Conservation (phyloP, 2,888 invertebrate genomes). For the Itoplectis maculator region DNA sequence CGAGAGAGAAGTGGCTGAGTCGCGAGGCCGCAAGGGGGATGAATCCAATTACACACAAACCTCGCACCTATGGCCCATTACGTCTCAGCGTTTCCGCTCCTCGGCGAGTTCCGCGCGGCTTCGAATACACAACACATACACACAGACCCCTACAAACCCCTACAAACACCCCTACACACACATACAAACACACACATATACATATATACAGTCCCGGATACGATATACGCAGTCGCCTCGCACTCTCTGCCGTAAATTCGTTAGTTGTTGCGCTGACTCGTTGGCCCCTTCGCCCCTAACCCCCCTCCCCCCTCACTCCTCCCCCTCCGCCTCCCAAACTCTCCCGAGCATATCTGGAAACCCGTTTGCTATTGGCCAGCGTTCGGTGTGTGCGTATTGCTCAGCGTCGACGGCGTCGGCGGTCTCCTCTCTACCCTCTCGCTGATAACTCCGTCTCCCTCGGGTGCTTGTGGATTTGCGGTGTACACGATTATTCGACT, state of each 20-base stretch:
- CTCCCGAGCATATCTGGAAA: slow-evolving; percentile 60
- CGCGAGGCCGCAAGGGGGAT: slow-evolving; percentile 75
- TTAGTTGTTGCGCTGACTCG: slow-evolving; percentile 54
- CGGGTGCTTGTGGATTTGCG: slow-evolving; percentile 76
- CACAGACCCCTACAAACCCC: background rate
- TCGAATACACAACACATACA: no score
- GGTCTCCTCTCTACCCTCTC: slow-evolving; percentile 23
- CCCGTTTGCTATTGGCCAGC: slow-evolving; percentile 69
- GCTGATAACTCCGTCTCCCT: slow-evolving; percentile 59
- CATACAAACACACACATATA: background rate
- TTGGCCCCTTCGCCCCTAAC: no score
- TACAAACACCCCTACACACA: no score
- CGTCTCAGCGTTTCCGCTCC: slow-evolving; percentile 66
- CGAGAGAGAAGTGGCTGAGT: slow-evolving; percentile 57
- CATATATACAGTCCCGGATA: slow-evolving; percentile 9
- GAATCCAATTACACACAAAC: slow-evolving; percentile 82
- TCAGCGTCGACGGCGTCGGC: slow-evolving; percentile 6
- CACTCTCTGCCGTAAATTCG: slow-evolving; percentile 31
- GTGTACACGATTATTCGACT: slow-evolving; percentile 77
- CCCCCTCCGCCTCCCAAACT: no score
- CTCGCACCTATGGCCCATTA: slow-evolving; percentile 81
- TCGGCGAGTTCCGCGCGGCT: slow-evolving; percentile 30
- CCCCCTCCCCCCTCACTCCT: no score
- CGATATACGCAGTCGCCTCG: slow-evolving; percentile 20
- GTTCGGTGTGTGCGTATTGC: slow-evolving; percentile 8